These are phyloP conservation scores for Melanostoma mellinum DNA, from an alignment of 2,888 invertebrate species.

Conservation along the genomic window DNA sequence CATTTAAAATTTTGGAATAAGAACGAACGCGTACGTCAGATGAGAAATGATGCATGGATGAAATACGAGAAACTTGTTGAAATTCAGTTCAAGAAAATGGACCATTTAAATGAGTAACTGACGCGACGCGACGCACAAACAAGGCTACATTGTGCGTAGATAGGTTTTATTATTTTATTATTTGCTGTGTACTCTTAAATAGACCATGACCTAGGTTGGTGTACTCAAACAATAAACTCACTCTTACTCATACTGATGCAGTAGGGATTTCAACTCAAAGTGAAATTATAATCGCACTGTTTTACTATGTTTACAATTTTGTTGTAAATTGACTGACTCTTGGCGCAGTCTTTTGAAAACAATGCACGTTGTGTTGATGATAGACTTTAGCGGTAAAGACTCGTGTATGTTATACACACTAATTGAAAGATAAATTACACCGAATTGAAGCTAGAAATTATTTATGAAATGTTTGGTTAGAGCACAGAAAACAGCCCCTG, in stretches of 20 bases:
- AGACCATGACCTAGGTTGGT: constrained; percentile 39
- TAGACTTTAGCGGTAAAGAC: too few relatives aligned
- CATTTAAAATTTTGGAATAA: background rate
- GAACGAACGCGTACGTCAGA: background rate
- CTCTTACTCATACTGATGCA: background rate
- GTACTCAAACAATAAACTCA: constrained; percentile 1
- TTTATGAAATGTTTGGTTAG: background rate
- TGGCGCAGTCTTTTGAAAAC: background rate
- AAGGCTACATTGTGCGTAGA: constrained; percentile 56
- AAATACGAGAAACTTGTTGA: constrained; percentile 48
- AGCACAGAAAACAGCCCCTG: background rate
- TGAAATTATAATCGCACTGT: background rate
- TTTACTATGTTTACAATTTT: background rate
- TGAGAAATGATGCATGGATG: constrained; percentile 13
- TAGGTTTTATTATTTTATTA: background rate
- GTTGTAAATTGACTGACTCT: too few relatives aligned
- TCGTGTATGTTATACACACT: background rate
- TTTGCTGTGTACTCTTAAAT: constrained; percentile 5
- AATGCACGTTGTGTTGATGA: background rate
- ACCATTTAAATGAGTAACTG: constrained; percentile 41
- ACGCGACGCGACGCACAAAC: constrained; percentile 5
- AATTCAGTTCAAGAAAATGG: constrained; percentile 50
- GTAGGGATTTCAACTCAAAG: constrained; percentile 7
- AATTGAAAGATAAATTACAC: constrained; percentile 15
- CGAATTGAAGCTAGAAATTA: constrained; percentile 3